Base-by-base conservation (phyloP, 2,888 invertebrate genomes). In the Scaptodrosophila latifasciaeformis region DNA sequence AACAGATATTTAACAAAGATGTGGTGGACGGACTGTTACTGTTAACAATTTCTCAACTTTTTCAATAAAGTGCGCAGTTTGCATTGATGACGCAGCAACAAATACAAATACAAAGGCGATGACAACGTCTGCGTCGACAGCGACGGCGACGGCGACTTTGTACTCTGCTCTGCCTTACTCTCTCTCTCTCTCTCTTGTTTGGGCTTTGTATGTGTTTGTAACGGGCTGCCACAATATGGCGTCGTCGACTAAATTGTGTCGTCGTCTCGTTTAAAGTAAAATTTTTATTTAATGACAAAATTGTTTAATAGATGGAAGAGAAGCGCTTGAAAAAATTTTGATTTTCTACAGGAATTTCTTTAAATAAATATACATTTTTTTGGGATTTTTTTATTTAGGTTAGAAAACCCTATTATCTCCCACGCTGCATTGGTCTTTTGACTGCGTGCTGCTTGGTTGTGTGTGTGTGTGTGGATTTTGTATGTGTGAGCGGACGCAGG, bases 61-160 rank as follows among this genome's bases (percentile, higher is more conserved):
- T 58, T 67, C 35, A 56, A 53, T 57, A 63, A 72, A 80, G 61
- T 72, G 72, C 72, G 72, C 72, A 72, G 72, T 72, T 77, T 66
- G 81, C 78, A 80, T 61, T 74, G 81, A 77, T 72, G 72, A 72
- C 72, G 72, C 72, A 72, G 70, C 78, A 77, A 74, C 79, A 70
- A 68, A 56, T 61, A 72, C 57, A 60, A 60, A 62, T 70, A 54
- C 59, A 66, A 56, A 39, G 64, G 56, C 54, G 63, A 56, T 24
- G 64, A 59, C 59, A 70, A 67, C 57, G 64, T 60, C 67, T 65
- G 49, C 60, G 49, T 37, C 17, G 37, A 24, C 37, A 17, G 15
- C 17, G 12, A 15, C 35, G 24, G 24, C 24, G n/a, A n/a, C n/a
- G 10, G 12, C 10, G 10, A 31, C 5, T 31, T 4, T 9, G n/a